Base-by-base conservation (phyloP, 2,888 invertebrate genomes). In the Pteria penguin region DNA sequence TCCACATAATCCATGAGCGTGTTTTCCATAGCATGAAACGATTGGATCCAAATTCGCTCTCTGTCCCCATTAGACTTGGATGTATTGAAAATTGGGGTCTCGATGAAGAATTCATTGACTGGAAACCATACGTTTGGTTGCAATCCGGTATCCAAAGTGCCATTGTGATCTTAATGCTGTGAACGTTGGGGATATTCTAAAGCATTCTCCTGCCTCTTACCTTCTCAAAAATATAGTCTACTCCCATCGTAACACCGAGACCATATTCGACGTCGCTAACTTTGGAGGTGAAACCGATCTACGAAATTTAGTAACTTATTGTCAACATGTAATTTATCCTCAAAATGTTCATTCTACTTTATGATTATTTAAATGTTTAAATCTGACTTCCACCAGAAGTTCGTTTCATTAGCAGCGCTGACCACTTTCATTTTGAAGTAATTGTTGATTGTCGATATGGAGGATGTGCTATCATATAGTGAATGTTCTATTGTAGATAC, bases 261-360 rank as follows among this genome's bases (percentile, higher is more conserved):
- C 27, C 18, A 22, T 55, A 55, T n/a, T 61, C 57, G 58, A 81
- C 83, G 8, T 76, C 63, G 0, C 72, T 84, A n/a, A n/a, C 60
- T 32, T 1, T 76, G 78, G 33, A 81, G 75, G 54, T 69, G 76
- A 57, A 80, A 84, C 4, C 77, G 70, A 1, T 74, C 45, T 14
- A 86, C 81, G 22, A 65, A 61, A 24, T 79, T 83, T 18, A 85
- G 62, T 1, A 84, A 62, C 32, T 79, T 77, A 8, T 76, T 66
- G 0, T 69, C 66, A 54, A 74, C 80, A 22, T 82, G 79, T 31
- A 83, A 52, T 33, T 72, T 57, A 54, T 86, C 84, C 4, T 66
- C 32, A 55, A 86, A 86, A 69, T 83, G 84, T 1, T 79, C 73
- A 4, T 55, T 63, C 86, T 85, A 86, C 26, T 72, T 65, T 2